Percentiles rank a stretch among this genome's conserved stretches.
phyloP scores from a whole-genome alignment of 2,113 vertebrate genomes.

The Hipposideros armiger region DNA sequence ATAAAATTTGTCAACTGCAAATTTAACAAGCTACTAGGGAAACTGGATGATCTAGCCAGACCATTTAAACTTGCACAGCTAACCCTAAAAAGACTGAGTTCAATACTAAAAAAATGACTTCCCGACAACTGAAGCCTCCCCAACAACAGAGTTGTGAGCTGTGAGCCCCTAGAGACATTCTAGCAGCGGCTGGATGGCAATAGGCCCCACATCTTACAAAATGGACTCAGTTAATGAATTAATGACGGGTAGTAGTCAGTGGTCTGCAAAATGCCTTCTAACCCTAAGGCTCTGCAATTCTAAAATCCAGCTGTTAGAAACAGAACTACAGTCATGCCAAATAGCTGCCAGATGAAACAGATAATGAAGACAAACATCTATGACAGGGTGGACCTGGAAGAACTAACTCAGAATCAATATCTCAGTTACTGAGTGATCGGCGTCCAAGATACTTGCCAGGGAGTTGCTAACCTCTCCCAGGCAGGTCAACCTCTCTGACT shows the following conservation, averaged over 20 bases:
- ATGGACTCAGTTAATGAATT: not conserved
- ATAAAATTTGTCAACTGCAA: not conserved
- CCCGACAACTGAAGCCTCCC: not conserved
- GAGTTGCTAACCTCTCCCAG: not conserved
- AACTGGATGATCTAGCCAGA: not conserved
- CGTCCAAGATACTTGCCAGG: not conserved
- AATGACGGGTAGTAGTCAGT: not conserved
- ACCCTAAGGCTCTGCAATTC: not conserved
- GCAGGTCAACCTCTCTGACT: not conserved
- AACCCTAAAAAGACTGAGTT: not conserved
- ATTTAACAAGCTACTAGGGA: not conserved
- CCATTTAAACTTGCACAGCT: not conserved
- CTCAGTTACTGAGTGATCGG: not conserved
- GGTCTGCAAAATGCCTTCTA: slow-evolving; percentile 2
- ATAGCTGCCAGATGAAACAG: not conserved
- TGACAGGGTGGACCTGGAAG: not conserved
- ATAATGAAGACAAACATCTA: slow-evolving; percentile 26
- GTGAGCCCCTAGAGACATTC: not conserved
- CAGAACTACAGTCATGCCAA: not conserved
- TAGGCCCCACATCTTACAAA: not conserved
- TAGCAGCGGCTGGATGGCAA: not conserved
- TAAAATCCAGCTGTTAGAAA: slow-evolving; percentile 39
- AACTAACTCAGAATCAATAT: not conserved
- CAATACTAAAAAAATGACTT: not conserved
- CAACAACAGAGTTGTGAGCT: not conserved